These are phyloP conservation scores for Muscicapa adusta DNA, from an alignment of 2,113 vertebrate species.

Conservation along the genomic window DNA sequence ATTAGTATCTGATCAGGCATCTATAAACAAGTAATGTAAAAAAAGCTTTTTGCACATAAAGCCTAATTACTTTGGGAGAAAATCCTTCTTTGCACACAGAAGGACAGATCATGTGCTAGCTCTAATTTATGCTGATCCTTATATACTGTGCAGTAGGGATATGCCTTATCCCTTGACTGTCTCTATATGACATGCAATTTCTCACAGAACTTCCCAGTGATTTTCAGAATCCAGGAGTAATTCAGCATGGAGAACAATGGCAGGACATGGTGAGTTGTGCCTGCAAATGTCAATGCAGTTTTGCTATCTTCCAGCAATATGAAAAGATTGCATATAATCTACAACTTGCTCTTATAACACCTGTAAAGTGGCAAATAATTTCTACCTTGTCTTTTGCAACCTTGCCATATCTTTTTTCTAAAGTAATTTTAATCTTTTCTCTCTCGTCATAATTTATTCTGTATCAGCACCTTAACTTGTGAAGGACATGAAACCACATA, in stretches of 20 bases:
- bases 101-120: conserved; percentile 22
- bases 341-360: background rate
- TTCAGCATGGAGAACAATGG: conserved; percentile 12
- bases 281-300: background rate
- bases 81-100: conserved; percentile 42
- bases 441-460: background rate
- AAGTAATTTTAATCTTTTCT: background rate
- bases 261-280: background rate
- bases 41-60: conserved; percentile 33
- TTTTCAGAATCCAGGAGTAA: conserved; percentile 15
- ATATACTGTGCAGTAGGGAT: conserved; percentile 4
- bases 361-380: background rate
- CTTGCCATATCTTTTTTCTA: background rate
- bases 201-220: background rate
- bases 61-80: conserved; percentile 30
- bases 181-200: background rate
- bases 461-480: background rate
- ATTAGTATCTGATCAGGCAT: conserved; percentile 23
- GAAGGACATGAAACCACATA: background rate
- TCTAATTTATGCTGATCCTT: conserved; percentile 65
- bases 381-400: background rate
- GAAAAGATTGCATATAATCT: background rate
- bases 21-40: background rate
- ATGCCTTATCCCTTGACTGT: conserved; percentile 38
- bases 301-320: background rate